Conservation (phyloP, 2,888 invertebrate genomes). For the Eucriotettix oculatus region DNA sequence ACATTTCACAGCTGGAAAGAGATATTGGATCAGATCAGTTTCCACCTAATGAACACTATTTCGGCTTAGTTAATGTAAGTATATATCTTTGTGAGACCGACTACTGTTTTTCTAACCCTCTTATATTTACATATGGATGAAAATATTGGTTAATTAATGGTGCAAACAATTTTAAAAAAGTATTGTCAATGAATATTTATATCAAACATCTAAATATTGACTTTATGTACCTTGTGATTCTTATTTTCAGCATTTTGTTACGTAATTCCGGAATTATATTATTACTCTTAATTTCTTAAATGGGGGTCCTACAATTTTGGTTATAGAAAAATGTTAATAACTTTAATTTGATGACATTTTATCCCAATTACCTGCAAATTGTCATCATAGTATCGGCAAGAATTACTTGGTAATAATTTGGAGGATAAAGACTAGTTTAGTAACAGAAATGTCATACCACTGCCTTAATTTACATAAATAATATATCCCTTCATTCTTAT, state of each 20-base stretch:
- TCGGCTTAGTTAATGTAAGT: constrained; percentile 97
- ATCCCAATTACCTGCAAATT: too few species aligned
- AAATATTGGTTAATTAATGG: background rate
- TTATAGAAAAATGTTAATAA: too few species aligned
- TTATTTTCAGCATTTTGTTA: background rate
- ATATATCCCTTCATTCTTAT: too few species aligned
- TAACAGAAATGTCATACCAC: too few species aligned
- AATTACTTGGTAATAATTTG: too few species aligned
- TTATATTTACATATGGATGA: background rate
- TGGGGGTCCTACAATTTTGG: background rate
- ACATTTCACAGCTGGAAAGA: constrained; percentile 97
- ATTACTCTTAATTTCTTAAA: background rate
- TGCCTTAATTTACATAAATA: too few species aligned
- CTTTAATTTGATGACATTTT: too few species aligned
- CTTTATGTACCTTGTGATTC: too few species aligned
- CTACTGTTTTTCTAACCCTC: background rate
- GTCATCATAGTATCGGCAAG: too few species aligned
- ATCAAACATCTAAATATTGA: background rate
- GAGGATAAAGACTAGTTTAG: too few species aligned
- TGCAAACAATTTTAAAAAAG: background rate
- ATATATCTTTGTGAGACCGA: too few species aligned
- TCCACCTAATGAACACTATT: constrained; percentile 97
- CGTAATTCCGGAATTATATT: background rate
- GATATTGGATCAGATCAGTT: constrained; percentile 98
- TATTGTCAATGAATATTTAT: background rate